phyloP scores from a whole-genome alignment of 2,888 invertebrate genomes.

The Agriotes lineatus region DNA sequence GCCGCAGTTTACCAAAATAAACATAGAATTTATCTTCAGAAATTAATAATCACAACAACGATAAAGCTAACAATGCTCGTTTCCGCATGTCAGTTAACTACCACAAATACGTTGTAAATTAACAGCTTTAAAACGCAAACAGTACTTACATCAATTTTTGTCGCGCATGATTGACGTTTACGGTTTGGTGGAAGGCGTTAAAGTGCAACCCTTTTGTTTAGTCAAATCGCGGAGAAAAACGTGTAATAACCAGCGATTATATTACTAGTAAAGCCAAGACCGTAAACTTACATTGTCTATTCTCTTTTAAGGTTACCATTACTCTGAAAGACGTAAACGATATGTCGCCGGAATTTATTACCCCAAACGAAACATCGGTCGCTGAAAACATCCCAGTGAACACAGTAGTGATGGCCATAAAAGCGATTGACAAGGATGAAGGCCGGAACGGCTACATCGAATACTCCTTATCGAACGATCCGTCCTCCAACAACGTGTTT shows the following conservation, averaged over 20 bases:
- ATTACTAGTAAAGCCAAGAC: constrained; percentile 18
- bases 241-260: constrained; percentile 14
- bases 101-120: constrained; percentile 18
- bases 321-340: constrained; percentile 93
- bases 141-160: constrained; percentile 25
- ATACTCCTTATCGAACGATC: constrained; percentile 81
- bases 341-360: constrained; percentile 88
- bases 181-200: neutral
- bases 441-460: constrained; percentile 90
- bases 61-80: neutral
- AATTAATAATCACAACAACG: neutral
- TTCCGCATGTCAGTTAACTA: constrained; percentile 20
- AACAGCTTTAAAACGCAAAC: constrained; percentile 11
- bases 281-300: constrained; percentile 39
- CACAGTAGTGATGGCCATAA: constrained; percentile 89
- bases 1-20: too few species aligned
- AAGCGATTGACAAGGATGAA: constrained; percentile 91
- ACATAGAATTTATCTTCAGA: too few species aligned
- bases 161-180: constrained; percentile 25
- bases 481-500: constrained; percentile 77
- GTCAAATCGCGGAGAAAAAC: constrained; percentile 9
- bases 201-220: constrained; percentile 20
- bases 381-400: constrained; percentile 88
- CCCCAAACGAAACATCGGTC: constrained; percentile 82
- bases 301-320: constrained; percentile 79